phyloP scores from a whole-genome alignment of 2,113 vertebrate genomes.

The Nibea coibor region DNA sequence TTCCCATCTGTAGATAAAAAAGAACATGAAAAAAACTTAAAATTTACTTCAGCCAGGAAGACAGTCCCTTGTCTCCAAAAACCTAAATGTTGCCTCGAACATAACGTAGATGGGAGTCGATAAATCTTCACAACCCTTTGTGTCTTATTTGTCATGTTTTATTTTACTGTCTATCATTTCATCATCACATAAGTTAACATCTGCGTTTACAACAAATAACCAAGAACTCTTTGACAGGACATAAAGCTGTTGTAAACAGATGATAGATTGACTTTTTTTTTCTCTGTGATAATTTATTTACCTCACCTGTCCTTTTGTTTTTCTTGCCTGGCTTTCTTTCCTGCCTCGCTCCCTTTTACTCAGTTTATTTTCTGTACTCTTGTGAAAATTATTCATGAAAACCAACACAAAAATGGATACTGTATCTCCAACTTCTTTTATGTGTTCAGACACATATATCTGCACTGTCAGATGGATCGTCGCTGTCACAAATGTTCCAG shows the following conservation, averaged over 20 bases:
- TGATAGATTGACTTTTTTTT: background rate
- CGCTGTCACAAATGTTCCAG: slow-evolving; percentile 4
- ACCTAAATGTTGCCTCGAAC: background rate
- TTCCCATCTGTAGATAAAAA: background rate
- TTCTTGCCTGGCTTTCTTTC: background rate
- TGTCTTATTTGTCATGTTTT: background rate
- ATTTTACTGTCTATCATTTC: background rate
- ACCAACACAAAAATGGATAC: slow-evolving; percentile 23
- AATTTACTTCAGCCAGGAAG: too few species aligned
- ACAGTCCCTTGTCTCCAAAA: background rate
- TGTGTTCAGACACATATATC: slow-evolving; percentile 12
- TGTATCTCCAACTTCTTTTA: slow-evolving; percentile 3
- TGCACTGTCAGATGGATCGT: slow-evolving; percentile 4
- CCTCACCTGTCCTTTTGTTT: background rate
- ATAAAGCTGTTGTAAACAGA: background rate
- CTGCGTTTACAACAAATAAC: background rate
- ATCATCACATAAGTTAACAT: background rate
- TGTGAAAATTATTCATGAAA: slow-evolving; percentile 43
- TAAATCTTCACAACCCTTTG: background rate
- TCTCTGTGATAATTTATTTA: background rate
- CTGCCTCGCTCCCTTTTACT: slow-evolving; percentile 2
- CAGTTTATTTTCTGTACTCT: slow-evolving; percentile 20
- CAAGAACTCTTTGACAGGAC: background rate
- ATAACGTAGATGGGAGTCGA: background rate
- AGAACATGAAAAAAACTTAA: background rate